Base-by-base conservation (phyloP, 2,113 vertebrate species). In the Psammodynastes pulverulentus region DNA sequence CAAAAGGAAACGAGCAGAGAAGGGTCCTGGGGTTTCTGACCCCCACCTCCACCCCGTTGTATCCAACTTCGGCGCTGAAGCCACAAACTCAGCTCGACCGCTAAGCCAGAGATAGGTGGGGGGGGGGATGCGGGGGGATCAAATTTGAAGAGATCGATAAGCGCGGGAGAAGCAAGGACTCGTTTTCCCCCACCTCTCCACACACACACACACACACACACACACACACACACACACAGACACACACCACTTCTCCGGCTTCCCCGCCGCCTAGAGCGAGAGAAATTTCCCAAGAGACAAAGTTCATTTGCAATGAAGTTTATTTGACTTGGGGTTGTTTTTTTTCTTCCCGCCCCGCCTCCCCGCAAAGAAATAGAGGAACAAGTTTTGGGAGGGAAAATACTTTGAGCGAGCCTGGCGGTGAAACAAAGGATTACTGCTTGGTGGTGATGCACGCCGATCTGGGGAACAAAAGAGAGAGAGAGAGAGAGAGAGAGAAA, bases 281-380 rank as follows among this genome's bases (percentile, higher is more conserved):
- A 10, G 19, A 54, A 54, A 34, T 12, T 9, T 5, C 8, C 45
- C 1, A 21, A n/a, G n/a, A 51, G n/a, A 13, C 23, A 13, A 88
- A 39, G 5, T 87, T 51, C n/a, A 51, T 49, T 15, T 8, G 48
- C 86, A 87, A 26, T 52, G 13, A 51, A 87, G 26, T 79, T 79
- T 19, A 9, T 21, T 79, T 39, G 10, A 13, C 34, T 72, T 72
- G 67, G n/a, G n/a, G 23, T 21, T 21, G 53, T 0, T 13, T n/a
- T 67, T n/a, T 6, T 15, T n/a, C 9, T 2, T 1, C 24, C 1
- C 0, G 6, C 1, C 19, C 54, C 7, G 0, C 19, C 56, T 6
- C 1, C 23, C 54, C 54, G 2, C 29, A 4, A 26, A 67, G 29
- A n/a, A 5, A 34, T 19, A 39, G n/a, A 17, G n/a, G n/a, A 34